Evolutionary conservation across 2,888 invertebrate genomes (phyloP), one percentile per base, ranked within the genome.

Genomic region (Ligdia adustata): DNA sequence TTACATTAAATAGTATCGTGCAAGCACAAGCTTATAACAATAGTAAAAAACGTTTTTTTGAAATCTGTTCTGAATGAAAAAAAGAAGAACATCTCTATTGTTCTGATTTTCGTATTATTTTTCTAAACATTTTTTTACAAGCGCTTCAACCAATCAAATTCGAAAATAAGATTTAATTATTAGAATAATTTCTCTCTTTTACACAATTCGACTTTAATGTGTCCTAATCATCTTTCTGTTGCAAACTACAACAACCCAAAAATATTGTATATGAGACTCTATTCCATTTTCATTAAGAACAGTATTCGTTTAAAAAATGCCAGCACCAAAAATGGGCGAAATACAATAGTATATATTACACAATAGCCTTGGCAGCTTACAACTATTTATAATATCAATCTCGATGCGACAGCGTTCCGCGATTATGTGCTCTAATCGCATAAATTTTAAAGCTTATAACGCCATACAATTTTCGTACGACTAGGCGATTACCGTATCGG

Each of bases 11-110:
- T 60, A 58, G 46, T 44, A 67, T 66, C 68, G 66, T 66, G 66
- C 73, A 71, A 72, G 75, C 77, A 62, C 63, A 71, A 73, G 72
- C 72, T 68, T 66, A 65, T 65, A 69, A 68, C 60, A 62, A 72
- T 66, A 59, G 57, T 56, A 49, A 45, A 57, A 61, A 57, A 61
- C 55, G 1, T 16, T 9, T 31, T 45, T 60, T 47, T 38, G 67
- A 72, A 72, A 66, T 50, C 70, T 72, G 75, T 71, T 72, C 71
- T 53, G 57, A 65, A 68, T 57, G 52, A 60, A 54, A 35, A 35
- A 33, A 5, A 9, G 7, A 16, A 27, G 15, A 12, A 11, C 3
- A 34, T 4, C 1, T 7, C 12, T 18, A 7, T 27, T 33, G 7
- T 7, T 33, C 9, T 12, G 2, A 4, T n/a, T 7, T n/a, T n/a